Evolutionary conservation across 2,113 vertebrate species (phyloP).

Genomic region (Pseudorectes ferrugineus): DNA sequence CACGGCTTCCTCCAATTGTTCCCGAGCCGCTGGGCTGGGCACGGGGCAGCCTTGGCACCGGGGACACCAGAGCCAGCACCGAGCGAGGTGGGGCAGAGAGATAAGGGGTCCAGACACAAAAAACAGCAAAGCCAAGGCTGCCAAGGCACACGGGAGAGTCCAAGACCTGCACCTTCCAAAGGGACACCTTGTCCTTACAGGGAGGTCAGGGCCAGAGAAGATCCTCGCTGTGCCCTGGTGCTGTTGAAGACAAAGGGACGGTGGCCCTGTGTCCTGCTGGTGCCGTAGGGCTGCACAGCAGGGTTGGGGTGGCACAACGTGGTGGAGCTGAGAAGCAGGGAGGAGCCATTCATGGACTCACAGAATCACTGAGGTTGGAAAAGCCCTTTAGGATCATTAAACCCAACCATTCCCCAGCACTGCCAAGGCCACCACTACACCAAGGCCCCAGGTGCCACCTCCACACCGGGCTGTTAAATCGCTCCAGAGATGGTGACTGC

Average conservation of each 20-base stretch:
- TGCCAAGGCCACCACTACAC: background rate
- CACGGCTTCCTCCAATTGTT: conserved; percentile 35
- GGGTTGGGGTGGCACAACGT: background rate
- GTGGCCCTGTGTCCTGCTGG: background rate
- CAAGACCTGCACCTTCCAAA: background rate
- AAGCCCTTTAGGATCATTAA: background rate
- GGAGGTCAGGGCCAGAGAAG: background rate
- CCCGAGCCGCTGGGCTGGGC: background rate
- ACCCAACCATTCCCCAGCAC: background rate
- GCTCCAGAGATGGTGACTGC: fast-evolving
- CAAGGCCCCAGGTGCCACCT: background rate
- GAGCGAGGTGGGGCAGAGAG: background rate
- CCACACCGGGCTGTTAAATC: background rate
- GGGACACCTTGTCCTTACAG: background rate
- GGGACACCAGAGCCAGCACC: background rate
- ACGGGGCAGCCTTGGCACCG: background rate
- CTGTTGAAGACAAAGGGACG: background rate
- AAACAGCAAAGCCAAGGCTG: background rate
- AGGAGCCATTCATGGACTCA: background rate
- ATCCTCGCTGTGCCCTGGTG: background rate
- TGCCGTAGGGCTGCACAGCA: background rate
- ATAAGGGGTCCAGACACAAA: background rate
- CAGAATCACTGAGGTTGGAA: background rate
- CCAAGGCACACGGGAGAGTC: background rate
- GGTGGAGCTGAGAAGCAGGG: background rate